Percentiles rank a stretch among this genome's conserved stretches.
Evolutionary conservation across 2,797 vertebrate genomes (phyloP).

Genomic region (Amphiprion clarkii): DNA sequence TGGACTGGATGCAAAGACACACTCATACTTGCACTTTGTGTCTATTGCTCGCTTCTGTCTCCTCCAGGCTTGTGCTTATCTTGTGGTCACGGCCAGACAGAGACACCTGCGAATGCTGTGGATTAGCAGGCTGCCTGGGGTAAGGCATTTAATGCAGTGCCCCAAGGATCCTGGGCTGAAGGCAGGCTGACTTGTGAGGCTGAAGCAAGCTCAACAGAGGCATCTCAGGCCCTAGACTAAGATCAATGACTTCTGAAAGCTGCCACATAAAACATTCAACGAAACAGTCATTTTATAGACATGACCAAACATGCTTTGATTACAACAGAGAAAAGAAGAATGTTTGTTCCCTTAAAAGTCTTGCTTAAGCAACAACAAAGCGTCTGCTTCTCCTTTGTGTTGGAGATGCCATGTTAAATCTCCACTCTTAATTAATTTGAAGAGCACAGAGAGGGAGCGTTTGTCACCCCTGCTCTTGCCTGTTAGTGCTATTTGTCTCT

Average conservation of each 20-base stretch:
- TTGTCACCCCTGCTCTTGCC: conserved; percentile 81
- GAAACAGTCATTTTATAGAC: conserved; percentile 70
- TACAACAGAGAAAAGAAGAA: conserved; percentile 54
- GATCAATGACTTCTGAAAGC: conserved; percentile 79
- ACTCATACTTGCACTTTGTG: conserved; percentile 55
- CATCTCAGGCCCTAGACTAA: conserved; percentile 69
- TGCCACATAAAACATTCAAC: conserved; percentile 78
- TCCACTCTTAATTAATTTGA: conserved; percentile 86
- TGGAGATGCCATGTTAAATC: conserved; percentile 77
- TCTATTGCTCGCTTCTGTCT: conserved; percentile 62
- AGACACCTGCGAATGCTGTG: conserved; percentile 77
- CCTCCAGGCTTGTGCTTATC: conserved; percentile 81
- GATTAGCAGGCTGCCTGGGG: conserved; percentile 81
- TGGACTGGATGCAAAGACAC: conserved; percentile 60
- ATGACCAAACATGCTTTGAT: conserved; percentile 73
- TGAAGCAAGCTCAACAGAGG: conserved; percentile 57
- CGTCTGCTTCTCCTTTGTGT: conserved; percentile 71
- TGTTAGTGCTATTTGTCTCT: conserved; percentile 85
- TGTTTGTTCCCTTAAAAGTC: conserved; percentile 69
- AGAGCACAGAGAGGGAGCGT: conserved; percentile 70
- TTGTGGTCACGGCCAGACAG: conserved; percentile 80
- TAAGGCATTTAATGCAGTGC: conserved; percentile 76
- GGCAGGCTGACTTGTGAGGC: conserved; percentile 58
- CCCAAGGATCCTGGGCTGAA: conserved; percentile 63
- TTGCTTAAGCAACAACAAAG: conserved; percentile 70